phyloP scores from a whole-genome alignment of 2,888 invertebrate genomes.

The Phengaris alcon region DNA sequence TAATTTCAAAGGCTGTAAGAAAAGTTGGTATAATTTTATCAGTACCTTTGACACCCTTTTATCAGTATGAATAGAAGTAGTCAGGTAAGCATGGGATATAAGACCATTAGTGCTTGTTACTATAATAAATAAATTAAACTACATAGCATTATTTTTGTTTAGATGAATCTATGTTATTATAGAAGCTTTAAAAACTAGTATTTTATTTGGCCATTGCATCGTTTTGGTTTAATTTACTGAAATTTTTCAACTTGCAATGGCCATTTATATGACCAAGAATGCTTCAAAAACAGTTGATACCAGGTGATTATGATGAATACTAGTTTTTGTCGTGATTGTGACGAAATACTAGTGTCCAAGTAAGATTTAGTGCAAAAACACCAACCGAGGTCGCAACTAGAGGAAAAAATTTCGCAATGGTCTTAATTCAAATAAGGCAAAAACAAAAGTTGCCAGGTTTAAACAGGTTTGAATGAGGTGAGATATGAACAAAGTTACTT shows the following conservation, averaged over 20 bases:
- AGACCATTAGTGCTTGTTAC: too few relatives aligned
- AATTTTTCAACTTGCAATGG: background rate
- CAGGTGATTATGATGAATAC: background rate
- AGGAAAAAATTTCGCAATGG: conserved; percentile 56
- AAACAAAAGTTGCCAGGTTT: conserved; percentile 40
- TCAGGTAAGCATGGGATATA: too few relatives aligned
- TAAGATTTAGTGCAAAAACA: conserved; percentile 26
- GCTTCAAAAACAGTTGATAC: background rate
- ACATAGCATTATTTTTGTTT: too few relatives aligned
- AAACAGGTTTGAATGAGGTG: conserved; percentile 34
- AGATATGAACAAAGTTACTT: conserved; percentile 38
- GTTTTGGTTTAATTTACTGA: background rate
- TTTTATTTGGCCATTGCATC: too few relatives aligned
- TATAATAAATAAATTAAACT: too few relatives aligned
- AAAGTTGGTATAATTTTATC: too few relatives aligned
- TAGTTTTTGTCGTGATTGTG: background rate
- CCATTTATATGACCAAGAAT: background rate
- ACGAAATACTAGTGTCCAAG: conserved; percentile 12
- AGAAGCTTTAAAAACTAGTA: too few relatives aligned
- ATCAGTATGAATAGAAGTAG: too few relatives aligned
- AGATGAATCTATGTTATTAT: too few relatives aligned
- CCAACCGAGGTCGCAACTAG: conserved; percentile 51
- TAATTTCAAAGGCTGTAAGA: too few relatives aligned
- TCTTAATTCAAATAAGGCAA: conserved; percentile 49
- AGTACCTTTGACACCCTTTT: too few relatives aligned